phyloP scores from a whole-genome alignment of 2,797 vertebrate genomes.

The Toxotes lorentzi region DNA sequence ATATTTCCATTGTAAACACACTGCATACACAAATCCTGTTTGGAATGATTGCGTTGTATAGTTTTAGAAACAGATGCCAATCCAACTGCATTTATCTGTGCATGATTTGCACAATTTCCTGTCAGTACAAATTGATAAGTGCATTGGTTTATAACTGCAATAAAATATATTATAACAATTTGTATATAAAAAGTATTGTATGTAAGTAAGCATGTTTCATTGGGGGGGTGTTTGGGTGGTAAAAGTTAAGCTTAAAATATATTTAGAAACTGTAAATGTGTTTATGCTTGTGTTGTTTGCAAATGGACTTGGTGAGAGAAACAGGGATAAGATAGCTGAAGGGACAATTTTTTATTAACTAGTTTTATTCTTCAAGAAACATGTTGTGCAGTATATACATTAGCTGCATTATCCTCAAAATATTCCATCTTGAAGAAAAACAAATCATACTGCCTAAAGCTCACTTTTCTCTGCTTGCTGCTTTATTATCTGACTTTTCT shows the following conservation, averaged over 20 bases:
- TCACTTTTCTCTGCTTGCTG: conserved; percentile 62
- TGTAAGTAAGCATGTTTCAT: not conserved
- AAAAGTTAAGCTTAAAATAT: conserved; percentile 20
- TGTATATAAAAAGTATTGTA: not conserved
- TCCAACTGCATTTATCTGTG: not conserved
- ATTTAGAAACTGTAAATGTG: conserved; percentile 27
- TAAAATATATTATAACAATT: not conserved
- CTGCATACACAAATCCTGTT: not conserved
- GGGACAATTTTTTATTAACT: conserved; percentile 67
- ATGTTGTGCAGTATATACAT: conserved; percentile 43
- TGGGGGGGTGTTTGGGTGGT: not conserved
- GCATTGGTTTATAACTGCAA: not conserved
- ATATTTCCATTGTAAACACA: not conserved
- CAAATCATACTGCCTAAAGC: conserved; percentile 75
- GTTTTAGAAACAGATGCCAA: not conserved
- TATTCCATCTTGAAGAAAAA: conserved; percentile 71
- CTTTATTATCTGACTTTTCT: conserved; percentile 72
- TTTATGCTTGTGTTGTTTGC: conserved; percentile 44
- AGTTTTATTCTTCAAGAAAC: conserved; percentile 54
- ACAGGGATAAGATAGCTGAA: conserved; percentile 43
- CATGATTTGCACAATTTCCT: not conserved
- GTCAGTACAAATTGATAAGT: not conserved
- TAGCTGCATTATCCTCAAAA: conserved; percentile 53
- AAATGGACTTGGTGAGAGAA: conserved; percentile 42
- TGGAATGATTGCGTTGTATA: not conserved